A percentile compares a stretch with the other conserved stretches of the same genome.
Conservation (phyloP, 2,888 invertebrate species). For the Eugnorisma glareosa region DNA sequence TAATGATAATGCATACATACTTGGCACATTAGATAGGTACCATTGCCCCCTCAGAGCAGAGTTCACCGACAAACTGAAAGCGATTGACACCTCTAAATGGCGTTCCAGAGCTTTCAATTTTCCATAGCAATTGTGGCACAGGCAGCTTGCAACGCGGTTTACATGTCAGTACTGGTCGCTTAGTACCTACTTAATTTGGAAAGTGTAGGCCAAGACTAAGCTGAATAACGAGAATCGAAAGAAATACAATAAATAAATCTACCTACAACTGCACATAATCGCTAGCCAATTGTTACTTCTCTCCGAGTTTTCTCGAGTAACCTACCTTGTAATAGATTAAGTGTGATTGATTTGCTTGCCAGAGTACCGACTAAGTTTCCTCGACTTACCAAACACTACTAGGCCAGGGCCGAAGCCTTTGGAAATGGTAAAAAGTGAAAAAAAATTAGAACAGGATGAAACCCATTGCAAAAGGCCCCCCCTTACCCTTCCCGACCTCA, state of each 20-base stretch:
- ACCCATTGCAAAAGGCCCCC: no score
- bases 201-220: background rate
- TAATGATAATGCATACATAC: background rate
- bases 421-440: no score
- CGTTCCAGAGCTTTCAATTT: background rate
- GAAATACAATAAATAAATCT: background rate
- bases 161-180: background rate
- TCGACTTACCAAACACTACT: background rate
- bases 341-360: constrained; percentile 16
- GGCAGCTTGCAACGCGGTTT: background rate
- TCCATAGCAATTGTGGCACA: background rate
- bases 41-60: background rate
- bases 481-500: no score
- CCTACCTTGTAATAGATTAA: background rate
- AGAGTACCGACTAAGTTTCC: background rate
- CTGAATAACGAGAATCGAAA: background rate
- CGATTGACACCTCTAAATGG: background rate
- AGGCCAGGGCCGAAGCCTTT: no score
- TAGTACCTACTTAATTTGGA: background rate
- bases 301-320: background rate
- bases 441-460: no score
- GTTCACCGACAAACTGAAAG: background rate
- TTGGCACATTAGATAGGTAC: background rate
- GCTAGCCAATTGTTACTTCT: background rate
- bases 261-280: background rate